These are phyloP conservation scores for Puffinus mauretanicus DNA, from an alignment of 2,113 vertebrate species.

Conservation along the genomic window DNA sequence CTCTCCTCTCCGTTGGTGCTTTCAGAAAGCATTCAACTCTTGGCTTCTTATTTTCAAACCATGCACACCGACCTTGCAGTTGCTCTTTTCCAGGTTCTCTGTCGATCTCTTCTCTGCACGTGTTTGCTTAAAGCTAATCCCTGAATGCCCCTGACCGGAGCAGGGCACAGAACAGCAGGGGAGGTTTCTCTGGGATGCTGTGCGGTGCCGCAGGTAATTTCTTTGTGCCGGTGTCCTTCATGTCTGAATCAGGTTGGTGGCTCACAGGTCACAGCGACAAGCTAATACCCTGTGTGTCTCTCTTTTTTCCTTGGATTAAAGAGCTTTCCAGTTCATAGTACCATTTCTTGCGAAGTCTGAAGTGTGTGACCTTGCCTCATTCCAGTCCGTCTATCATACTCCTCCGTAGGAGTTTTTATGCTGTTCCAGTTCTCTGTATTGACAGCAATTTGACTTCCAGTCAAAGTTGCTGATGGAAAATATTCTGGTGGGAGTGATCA, in stretches of 20 bases:
- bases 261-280: background rate
- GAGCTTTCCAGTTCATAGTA: background rate
- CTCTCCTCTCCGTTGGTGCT: accelerated
- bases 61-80: accelerated
- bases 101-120: accelerated
- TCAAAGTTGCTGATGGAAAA: background rate
- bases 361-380: background rate
- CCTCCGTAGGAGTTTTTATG: background rate
- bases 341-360: background rate
- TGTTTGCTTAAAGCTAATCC: background rate
- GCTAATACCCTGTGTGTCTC: background rate
- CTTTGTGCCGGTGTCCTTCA: background rate
- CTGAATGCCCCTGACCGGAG: background rate
- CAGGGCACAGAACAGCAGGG: background rate
- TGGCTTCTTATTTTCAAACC: background rate
- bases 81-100: background rate
- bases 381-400: background rate
- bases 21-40: accelerated
- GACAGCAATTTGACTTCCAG: background rate
- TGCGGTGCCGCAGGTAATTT: accelerated
- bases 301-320: background rate
- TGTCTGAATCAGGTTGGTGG: background rate
- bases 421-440: background rate
- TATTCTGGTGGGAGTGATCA: background rate
- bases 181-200: background rate